Evolutionary conservation across 2,888 invertebrate genomes (phyloP), one percentile per base, ranked within the genome.

Genomic region (Germaria angustata): DNA sequence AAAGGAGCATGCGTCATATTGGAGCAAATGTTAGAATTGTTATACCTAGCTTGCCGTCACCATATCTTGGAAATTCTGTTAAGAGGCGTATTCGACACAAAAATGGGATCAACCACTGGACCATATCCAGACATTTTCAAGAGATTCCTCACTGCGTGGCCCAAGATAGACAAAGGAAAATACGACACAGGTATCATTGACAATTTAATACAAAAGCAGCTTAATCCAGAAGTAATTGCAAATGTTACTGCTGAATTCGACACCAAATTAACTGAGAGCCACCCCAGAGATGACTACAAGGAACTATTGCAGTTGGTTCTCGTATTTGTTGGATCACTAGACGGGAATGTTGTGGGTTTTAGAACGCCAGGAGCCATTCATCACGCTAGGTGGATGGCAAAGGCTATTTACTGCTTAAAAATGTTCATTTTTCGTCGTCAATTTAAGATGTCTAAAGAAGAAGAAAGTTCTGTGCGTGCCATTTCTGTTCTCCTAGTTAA

Each of bases 31-130:
- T 32, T 53, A n/a, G 46, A 24, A 46, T 22, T 63, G 46, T 28
- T 63, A 17, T n/a, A 28, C 11, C 9, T 63, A 13, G 63, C 44
- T 63, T 63, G 49, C 28, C 65, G 46, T 46, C 49, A 65, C 46
- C 46, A 65, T 46, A 65, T 65, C 32, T 65, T 44, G 65, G 46
- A 46, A 46, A 46, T 65, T 46, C 28, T 46, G 65, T 28, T 65
- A 65, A 44, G 65, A 32, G n/a, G 4, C n/a, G 53, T 53, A 53
- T 53, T 53, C 22, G 53, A 61, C 24, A 24, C 20, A 34, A 68
- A 66, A 68, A 53, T 68, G 53, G 68, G 68, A 17, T 68, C 53
- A 53, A 68, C 68, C 68, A 49, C 36, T 15, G 71, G 46, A 57
- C 34, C 71, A 34, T 32, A 59, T 46, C 49, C 69, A 41, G 57